Evolutionary conservation across 2,888 invertebrate genomes (phyloP).

Genomic region (Bombyx huttoni): DNA sequence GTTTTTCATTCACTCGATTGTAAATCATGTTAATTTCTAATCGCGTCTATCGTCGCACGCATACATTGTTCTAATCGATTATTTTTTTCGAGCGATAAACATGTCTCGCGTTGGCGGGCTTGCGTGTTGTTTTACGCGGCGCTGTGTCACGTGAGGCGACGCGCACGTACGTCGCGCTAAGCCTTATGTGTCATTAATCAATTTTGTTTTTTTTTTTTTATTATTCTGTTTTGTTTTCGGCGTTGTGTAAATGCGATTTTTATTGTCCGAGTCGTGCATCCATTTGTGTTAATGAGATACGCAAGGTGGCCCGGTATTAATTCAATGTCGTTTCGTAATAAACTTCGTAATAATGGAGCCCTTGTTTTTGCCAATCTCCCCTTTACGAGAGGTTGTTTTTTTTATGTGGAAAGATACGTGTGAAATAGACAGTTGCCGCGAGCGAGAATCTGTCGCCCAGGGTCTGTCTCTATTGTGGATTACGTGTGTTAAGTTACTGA

Average conservation of each 20-base stretch:
- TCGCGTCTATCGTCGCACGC: constrained; percentile 4
- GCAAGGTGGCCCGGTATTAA: constrained; percentile 57
- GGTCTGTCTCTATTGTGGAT: neutral
- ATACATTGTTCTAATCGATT: neutral
- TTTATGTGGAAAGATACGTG: constrained; percentile 4
- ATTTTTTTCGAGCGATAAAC: neutral
- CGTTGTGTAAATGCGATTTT: constrained; percentile 51
- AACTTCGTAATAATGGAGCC: neutral
- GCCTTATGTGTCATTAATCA: constrained; percentile 51
- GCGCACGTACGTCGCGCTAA: neutral
- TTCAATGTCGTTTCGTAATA: constrained; percentile 55
- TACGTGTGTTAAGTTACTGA: constrained; percentile 2
- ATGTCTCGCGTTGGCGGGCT: neutral
- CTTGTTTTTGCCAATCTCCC: constrained; percentile 12
- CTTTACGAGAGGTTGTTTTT: neutral
- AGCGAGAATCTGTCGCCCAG: neutral
- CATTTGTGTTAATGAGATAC: constrained; percentile 59
- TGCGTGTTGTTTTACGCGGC: constrained; percentile 2
- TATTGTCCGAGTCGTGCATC: constrained; percentile 51
- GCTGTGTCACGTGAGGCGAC: constrained; percentile 7
- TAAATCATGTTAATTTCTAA: constrained; percentile 1
- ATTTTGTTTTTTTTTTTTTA: constrained; percentile 34
- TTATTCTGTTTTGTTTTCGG: constrained; percentile 7
- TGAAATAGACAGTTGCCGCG: constrained; percentile 29
- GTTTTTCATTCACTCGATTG: constrained; percentile 4